Evolutionary conservation across 2,888 invertebrate genomes (phyloP).

Genomic region (Boloria selene): DNA sequence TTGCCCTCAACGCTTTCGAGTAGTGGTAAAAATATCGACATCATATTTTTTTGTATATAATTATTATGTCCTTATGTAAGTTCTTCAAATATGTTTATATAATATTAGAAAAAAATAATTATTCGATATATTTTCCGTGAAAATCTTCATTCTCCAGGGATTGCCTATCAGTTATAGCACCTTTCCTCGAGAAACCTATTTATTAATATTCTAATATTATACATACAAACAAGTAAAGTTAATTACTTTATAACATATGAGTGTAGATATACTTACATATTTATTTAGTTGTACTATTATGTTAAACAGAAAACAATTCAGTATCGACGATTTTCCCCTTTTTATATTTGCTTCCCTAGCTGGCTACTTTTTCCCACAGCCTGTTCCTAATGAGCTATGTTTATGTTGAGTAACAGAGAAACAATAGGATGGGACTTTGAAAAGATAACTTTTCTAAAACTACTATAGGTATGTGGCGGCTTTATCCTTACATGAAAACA

Average conservation of each 20-base stretch:
- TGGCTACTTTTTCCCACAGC: conserved; percentile 69
- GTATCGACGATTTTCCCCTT: conserved; percentile 3
- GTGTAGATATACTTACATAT: no score
- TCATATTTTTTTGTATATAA: not conserved
- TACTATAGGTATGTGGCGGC: conserved; percentile 8
- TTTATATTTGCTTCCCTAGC: conserved; percentile 52
- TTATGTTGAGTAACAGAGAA: conserved; percentile 65
- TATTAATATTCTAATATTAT: no score
- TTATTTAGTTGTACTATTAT: no score
- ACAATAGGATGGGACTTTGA: conserved; percentile 34
- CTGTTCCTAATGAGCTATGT: conserved; percentile 78
- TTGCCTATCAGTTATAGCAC: no score
- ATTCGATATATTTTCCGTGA: no score
- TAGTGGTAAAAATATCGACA: conserved; percentile 17
- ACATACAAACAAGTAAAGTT: no score
- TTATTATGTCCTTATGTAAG: not conserved
- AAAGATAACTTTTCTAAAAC: conserved; percentile 26
- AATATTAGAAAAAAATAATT: no score
- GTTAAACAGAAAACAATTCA: no score
- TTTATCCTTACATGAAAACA: conserved; percentile 10
- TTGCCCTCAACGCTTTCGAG: conserved; percentile 33
- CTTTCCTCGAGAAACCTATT: no score
- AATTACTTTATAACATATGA: no score
- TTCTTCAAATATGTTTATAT: no score
- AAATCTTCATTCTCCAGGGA: no score